Percentiles rank a stretch among this genome's conserved stretches.
These are phyloP conservation scores for Bembecia ichneumoniformis DNA, from an alignment of 2,888 invertebrate genomes.

Conservation along the genomic window DNA sequence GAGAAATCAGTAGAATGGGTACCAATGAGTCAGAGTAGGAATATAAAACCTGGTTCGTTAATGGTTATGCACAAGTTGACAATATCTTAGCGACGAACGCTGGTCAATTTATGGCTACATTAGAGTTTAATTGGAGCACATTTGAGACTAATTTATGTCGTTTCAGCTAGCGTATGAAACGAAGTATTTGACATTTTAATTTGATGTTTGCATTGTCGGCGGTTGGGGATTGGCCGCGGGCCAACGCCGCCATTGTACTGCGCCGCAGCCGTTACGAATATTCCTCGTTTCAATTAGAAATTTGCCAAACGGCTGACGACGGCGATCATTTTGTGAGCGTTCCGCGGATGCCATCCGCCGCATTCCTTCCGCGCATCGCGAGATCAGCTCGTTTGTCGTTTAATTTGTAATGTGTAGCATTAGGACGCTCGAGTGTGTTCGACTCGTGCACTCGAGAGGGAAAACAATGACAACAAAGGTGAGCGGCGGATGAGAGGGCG, in stretches of 20 bases:
- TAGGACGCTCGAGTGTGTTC: slow-evolving; percentile 19
- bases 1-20: no score
- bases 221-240: slow-evolving; percentile 18
- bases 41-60: no score
- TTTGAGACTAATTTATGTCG: no score
- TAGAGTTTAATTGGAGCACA: no score
- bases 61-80: no score
- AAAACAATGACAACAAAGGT: slow-evolving; percentile 13
- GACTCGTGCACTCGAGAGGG: slow-evolving; percentile 4
- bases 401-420: slow-evolving; percentile 30
- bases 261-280: slow-evolving; percentile 27
- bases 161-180: no score
- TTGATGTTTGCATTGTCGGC: background rate
- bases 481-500: slow-evolving; percentile 8
- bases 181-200: background rate
- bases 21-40: no score
- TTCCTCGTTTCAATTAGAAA: slow-evolving; percentile 43
- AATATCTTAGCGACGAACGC: no score
- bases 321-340: slow-evolving; percentile 40
- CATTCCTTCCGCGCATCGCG: slow-evolving; percentile 23
- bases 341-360: slow-evolving; percentile 27
- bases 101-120: no score
- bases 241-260: slow-evolving; percentile 28
- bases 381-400: slow-evolving; percentile 29
- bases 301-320: slow-evolving; percentile 39